Conservation (phyloP, 92 coral and sea anemone genomes). For the Zoanthus solanderi region DNA sequence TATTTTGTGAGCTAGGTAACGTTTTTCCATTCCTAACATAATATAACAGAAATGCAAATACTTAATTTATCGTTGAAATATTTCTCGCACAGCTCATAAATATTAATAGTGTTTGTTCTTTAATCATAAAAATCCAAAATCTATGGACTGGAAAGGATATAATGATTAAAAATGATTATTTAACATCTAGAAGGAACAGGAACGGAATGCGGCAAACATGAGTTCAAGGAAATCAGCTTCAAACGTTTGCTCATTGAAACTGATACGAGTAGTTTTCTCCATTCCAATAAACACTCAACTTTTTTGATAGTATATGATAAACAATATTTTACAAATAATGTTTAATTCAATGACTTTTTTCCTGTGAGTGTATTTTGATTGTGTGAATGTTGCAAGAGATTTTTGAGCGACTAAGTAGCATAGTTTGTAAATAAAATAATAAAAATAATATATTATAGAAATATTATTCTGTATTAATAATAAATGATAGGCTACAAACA, state of each 20-base stretch:
- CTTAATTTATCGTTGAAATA: background rate
- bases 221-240: background rate
- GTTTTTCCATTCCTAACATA: background rate
- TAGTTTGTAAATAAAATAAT: background rate
- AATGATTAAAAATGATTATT: background rate
- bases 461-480: background rate
- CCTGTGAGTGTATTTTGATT: background rate
- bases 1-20: background rate
- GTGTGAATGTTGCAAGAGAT: background rate
- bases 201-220: background rate
- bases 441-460: background rate
- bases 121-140: background rate
- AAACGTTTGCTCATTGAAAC: background rate
- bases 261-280: background rate
- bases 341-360: background rate
- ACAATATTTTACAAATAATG: background rate
- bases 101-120: background rate
- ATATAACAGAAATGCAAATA: background rate
- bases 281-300: background rate
- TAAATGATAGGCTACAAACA: background rate
- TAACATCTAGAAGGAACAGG: background rate
- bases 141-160: background rate
- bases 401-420: background rate
- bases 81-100: background rate
- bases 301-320: background rate